Conservation (phyloP, 2,888 invertebrate species). For the Lithophane leautieri region DNA sequence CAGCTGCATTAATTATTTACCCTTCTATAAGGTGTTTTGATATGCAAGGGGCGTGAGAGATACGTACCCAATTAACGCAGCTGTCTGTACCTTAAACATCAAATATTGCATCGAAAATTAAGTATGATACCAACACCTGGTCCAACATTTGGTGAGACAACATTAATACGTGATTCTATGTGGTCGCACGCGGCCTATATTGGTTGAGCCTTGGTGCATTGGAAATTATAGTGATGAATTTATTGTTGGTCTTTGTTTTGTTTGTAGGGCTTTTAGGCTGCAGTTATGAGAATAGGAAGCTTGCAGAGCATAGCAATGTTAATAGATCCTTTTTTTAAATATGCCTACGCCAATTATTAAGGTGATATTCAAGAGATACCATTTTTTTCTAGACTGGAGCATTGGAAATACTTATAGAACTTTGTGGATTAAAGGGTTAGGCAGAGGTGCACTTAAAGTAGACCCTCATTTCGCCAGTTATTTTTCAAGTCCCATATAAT, state of each 20-base stretch:
- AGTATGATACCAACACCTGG: slow-evolving; percentile 69
- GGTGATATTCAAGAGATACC: no score
- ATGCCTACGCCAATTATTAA: no score
- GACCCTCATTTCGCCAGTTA: no score
- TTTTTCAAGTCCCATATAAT: no score
- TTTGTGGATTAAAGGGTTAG: no score
- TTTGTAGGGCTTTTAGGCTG: neutral
- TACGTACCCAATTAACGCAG: slow-evolving; percentile 28
- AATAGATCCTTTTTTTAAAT: neutral
- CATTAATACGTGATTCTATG: slow-evolving; percentile 51
- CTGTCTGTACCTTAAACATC: slow-evolving; percentile 17
- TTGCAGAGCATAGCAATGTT: neutral
- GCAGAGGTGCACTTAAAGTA: no score
- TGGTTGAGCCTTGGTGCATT: slow-evolving; percentile 12
- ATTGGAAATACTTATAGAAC: no score
- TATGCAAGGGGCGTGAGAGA: neutral
- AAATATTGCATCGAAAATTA: slow-evolving; percentile 64
- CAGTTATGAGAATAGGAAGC: neutral
- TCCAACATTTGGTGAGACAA: slow-evolving; percentile 66
- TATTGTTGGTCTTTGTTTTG: neutral
- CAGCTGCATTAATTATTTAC: slow-evolving; percentile 15
- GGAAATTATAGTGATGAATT: slow-evolving; percentile 7
- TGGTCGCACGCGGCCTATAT: slow-evolving; percentile 31
- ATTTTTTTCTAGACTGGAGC: no score
- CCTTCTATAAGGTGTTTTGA: neutral